Base-by-base conservation (phyloP, 2,888 invertebrate genomes). In the Leptopilina myrica region DNA sequence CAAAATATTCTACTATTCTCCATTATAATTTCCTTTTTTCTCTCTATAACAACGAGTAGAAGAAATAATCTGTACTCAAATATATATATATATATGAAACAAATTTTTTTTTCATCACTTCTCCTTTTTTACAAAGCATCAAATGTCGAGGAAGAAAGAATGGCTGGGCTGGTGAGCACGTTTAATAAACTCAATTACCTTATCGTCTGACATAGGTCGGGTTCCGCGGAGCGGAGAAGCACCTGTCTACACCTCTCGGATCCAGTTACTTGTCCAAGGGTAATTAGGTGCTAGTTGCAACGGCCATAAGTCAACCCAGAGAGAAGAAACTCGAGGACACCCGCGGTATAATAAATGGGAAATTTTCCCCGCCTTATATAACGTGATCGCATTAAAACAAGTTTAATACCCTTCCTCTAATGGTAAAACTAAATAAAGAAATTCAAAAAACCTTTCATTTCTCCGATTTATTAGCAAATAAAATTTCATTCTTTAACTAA, bases 171-270 rank as follows among this genome's bases (percentile, higher is more conserved):
- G 7, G 43, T 49, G 69, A 33, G 56, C 67, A 78, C 84, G 80
- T 82, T 86, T 85, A 88, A 87, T 87, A 87, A 87, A 88, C 85
- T 87, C 84, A 87, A 88, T 88, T 88, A 87, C 82, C 86, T 80
- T 80, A 83, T 81, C 78, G 80, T 79, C 82, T 80, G 82, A 82
- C 86, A 64, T 78, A 83, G 87, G 85, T 88, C 88, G 84, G 85
- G 85, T 88, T 87, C 83, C 86, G 78, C 81, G 78, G 83, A 85
- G 78, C 83, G 64, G 76, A 83, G 85, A 84, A 87, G 86, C 86
- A 84, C 83, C 85, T 85, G 82, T 79, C 59, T 78, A 64, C 77
- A 78, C 64, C 77, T 73, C 56, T 76, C 81, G 83, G 84, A 84
- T 87, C 84, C 81, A 82, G 82, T 85, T 82, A 86, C 86, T 83